Conservation (phyloP, 2,113 vertebrate species). For the Semicossyphus pulcher region DNA sequence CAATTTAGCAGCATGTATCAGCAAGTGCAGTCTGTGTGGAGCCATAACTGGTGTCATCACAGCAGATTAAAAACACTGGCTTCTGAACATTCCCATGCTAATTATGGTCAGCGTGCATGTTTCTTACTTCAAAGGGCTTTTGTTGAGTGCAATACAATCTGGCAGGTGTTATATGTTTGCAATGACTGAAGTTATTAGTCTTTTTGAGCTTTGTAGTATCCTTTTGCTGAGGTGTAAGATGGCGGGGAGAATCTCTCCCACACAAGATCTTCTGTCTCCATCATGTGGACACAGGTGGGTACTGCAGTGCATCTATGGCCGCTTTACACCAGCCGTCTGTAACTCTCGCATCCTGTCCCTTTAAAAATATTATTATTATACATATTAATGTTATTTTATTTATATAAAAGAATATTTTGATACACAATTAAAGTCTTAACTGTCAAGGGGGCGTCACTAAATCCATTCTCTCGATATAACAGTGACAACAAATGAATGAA, state of each 20-base stretch:
- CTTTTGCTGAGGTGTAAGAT: conserved; percentile 49
- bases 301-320: conserved; percentile 49
- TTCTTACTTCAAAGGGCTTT: neutral
- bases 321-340: neutral
- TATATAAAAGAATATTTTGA: neutral
- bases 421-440: neutral
- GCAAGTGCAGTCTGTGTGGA: conserved; percentile 47
- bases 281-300: conserved; percentile 59
- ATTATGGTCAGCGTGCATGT: neutral
- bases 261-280: conserved; percentile 68
- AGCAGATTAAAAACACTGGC: conserved; percentile 15
- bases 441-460: neutral
- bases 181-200: conserved; percentile 23
- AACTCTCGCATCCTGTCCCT: neutral
- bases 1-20: conserved; percentile 59
- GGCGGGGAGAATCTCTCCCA: conserved; percentile 31
- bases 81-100: neutral
- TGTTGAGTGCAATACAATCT: neutral
- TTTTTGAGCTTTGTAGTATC: conserved; percentile 21
- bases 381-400: no score
- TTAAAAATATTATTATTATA: no score
- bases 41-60: conserved; percentile 39
- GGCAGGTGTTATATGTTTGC: conserved; percentile 9
- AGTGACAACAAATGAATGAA: neutral
- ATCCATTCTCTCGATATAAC: neutral